Percentiles rank a stretch among this genome's conserved stretches.
Conservation (phyloP, 2,113 vertebrate genomes). For the Piaya cayana region DNA sequence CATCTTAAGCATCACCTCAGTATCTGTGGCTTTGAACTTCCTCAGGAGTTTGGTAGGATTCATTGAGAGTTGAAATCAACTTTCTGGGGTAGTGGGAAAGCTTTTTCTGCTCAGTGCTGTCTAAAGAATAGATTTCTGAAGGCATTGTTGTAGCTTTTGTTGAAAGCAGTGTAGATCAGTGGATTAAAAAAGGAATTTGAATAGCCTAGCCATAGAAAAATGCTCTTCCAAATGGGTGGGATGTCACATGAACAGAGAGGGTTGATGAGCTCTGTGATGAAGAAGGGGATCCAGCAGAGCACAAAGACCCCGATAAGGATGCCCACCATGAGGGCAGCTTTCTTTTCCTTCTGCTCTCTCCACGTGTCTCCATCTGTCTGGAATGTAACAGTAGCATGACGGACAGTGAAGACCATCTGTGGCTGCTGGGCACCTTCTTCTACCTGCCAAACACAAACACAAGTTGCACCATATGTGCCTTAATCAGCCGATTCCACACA, state of each 20-base stretch:
- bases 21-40: background rate
- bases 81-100: background rate
- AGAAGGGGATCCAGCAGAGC: conserved; percentile 98
- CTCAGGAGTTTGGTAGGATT: background rate
- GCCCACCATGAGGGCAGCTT: conserved; percentile 93
- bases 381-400: conserved; percentile 89
- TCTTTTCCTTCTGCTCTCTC: conserved; percentile 94
- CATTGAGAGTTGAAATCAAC: background rate
- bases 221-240: conserved; percentile 92
- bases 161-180: conserved; percentile 96
- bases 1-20: background rate
- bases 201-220: conserved; percentile 97
- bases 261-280: conserved; percentile 91
- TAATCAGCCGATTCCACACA: background rate
- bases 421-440: conserved; percentile 83
- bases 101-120: conserved; percentile 76
- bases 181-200: conserved; percentile 99
- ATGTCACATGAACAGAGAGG: conserved; percentile 90
- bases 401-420: conserved; percentile 87
- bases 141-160: conserved; percentile 96
- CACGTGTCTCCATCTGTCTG: conserved; percentile 90
- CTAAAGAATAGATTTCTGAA: conserved; percentile 91
- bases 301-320: conserved; percentile 94
- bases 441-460: conserved; percentile 77
- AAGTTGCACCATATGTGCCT: background rate